A percentile compares a stretch with the other conserved stretches of the same genome.
These are phyloP conservation scores for Eilema caniola DNA, from an alignment of 2,888 invertebrate species.

Conservation along the genomic window DNA sequence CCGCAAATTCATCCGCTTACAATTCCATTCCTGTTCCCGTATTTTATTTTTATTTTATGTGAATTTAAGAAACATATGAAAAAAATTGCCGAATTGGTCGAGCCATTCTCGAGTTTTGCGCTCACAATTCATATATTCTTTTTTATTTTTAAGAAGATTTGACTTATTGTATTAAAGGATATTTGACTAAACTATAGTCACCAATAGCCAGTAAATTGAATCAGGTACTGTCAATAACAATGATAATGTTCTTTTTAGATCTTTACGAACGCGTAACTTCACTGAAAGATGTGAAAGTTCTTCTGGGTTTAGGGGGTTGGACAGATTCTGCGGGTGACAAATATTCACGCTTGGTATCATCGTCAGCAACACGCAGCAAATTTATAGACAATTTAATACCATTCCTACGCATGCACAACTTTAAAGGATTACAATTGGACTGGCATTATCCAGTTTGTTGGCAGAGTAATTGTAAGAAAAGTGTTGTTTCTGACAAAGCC, in stretches of 20 bases:
- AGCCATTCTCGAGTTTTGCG: too few species aligned
- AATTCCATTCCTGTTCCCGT: too few species aligned
- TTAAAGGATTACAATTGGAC: conserved; percentile 95
- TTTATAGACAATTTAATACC: conserved; percentile 90
- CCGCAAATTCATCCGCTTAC: too few species aligned
- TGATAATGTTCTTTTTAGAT: conserved; percentile 82
- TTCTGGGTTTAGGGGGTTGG: conserved; percentile 98
- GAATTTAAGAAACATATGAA: too few species aligned
- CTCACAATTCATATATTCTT: too few species aligned
- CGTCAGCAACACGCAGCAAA: conserved; percentile 88
- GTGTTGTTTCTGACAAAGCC: conserved; percentile 91
- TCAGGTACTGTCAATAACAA: not conserved
- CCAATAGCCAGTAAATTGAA: not conserved
- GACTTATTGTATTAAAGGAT: too few species aligned
- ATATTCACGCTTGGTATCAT: conserved; percentile 92
- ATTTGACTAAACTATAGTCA: too few species aligned
- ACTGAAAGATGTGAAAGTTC: conserved; percentile 88
- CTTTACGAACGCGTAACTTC: conserved; percentile 93
- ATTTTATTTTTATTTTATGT: too few species aligned
- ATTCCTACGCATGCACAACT: conserved; percentile 91
- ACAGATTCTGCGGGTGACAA: conserved; percentile 96
- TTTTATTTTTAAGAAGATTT: too few species aligned
- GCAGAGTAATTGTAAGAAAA: conserved; percentile 95
- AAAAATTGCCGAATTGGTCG: too few species aligned
- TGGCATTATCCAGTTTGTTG: conserved; percentile 98